Base-by-base conservation (phyloP, 2,797 vertebrate species). In the Delichon dasypus region DNA sequence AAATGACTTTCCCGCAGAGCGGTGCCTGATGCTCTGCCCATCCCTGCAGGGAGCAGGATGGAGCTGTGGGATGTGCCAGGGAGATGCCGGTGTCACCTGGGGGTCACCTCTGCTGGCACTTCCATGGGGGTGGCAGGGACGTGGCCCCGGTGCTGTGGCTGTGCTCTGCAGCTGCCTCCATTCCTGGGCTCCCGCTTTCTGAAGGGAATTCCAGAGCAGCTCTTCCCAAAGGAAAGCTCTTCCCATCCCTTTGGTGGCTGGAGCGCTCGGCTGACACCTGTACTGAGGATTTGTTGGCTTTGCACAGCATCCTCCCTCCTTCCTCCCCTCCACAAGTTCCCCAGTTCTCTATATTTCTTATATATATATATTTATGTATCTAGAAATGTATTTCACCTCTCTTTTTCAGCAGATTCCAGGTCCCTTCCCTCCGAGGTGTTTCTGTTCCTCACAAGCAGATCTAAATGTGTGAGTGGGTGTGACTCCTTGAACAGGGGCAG, bases 141-240 rank as follows among this genome's bases (percentile, higher is more conserved):
- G 2, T 3, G 15, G 30, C 18, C 11, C 44, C 6, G 11, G 32
- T 3, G 79, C 65, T 44, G 61, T 20, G 75, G 34, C 61, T 36
- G 26, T 30, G 40, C 76, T 16, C 36, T 48, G 45, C 57, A 13
- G 45, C 57, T 40, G 53, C 78, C 42, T 36, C 73, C 29, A 1
- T 40, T 19, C 66, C 13, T 2, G 0, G 1, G 13, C 5, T 54
- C 23, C 34, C 42, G 0, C 16, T n/a, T 13, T 25, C 7, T 7
- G 1, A 3, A 42, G 68, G 51, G 60, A 42, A 18, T 54, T 55
- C 38, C 23, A 26, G 64, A 29, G 71, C 48, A 29, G 71, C 16
- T 4, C 29, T 66, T 18, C 8, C 15, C 40, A 10, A 79, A 58
- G n/a, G 32, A 42, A 45, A 26, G 27, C 7, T 38, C 7, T 74